These are phyloP conservation scores for Peromyscus polionotus DNA, from an alignment of 2,113 vertebrate species.

Conservation along the genomic window DNA sequence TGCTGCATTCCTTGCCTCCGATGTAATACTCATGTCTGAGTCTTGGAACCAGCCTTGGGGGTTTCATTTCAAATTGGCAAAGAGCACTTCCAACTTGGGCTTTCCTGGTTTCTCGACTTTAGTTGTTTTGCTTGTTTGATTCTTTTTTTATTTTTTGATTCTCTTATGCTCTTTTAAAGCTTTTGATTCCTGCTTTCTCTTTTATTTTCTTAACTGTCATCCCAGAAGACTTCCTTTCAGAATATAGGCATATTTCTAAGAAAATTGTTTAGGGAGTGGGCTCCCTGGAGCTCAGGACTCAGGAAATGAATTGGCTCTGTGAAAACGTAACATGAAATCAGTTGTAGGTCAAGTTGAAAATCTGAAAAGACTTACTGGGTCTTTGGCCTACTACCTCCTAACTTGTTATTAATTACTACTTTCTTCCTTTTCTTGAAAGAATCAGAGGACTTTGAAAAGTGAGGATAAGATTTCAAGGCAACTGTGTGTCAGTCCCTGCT, in stretches of 20 bases:
- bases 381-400: constrained; percentile 61
- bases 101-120: constrained; percentile 80
- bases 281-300: constrained; percentile 77
- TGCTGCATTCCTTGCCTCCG: constrained; percentile 72
- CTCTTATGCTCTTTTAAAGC: constrained; percentile 73
- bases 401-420: constrained; percentile 58
- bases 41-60: constrained; percentile 76
- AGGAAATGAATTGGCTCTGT: constrained; percentile 80
- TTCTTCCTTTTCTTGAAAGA: constrained; percentile 38
- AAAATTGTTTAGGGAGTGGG: constrained; percentile 78
- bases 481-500: constrained; percentile 5
- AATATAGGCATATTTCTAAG: constrained; percentile 79
- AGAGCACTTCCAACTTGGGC: constrained; percentile 72
- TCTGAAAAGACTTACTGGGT: constrained; percentile 47
- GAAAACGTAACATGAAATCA: constrained; percentile 79
- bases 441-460: constrained; percentile 57
- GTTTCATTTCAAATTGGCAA: constrained; percentile 75
- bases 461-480: constrained; percentile 63
- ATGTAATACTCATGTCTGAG: constrained; percentile 67
- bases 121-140: constrained; percentile 82
- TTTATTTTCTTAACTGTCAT: constrained; percentile 85
- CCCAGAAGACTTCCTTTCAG: constrained; percentile 82
- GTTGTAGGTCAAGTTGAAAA: constrained; percentile 61
- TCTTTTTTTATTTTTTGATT: constrained; percentile 82
- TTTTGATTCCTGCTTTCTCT: constrained; percentile 81